Conservation (phyloP, 1,140 invertebrate species). For the Paraescarpia echinospica region DNA sequence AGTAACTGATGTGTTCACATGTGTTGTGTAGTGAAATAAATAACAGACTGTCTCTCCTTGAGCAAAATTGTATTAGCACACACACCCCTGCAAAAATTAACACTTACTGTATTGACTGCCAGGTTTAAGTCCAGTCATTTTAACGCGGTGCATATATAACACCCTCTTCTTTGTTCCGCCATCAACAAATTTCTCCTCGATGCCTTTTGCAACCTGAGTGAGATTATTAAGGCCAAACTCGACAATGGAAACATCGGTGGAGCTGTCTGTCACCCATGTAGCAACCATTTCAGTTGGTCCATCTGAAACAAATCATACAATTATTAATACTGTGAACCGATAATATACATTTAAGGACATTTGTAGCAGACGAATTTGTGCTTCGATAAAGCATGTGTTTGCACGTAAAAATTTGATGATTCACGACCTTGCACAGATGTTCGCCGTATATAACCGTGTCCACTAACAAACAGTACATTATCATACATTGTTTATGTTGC, state of each 20-base stretch:
- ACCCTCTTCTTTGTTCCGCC: conserved; percentile 69
- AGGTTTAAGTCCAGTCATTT: conserved; percentile 64
- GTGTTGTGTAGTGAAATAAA: too few relatives aligned
- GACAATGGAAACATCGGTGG: conserved; percentile 71
- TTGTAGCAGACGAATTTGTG: too few relatives aligned
- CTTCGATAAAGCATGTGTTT: too few relatives aligned
- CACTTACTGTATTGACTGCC: conserved; percentile 68
- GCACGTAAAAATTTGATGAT: too few relatives aligned
- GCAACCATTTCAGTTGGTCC: conserved; percentile 74
- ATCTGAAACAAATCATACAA: conserved; percentile 56
- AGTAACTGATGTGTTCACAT: too few relatives aligned
- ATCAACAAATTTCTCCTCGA: conserved; percentile 73
- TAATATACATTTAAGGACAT: background rate
- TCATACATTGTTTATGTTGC: too few relatives aligned
- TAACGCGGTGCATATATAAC: conserved; percentile 82
- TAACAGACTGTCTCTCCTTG: too few relatives aligned
- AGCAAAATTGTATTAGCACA: too few relatives aligned
- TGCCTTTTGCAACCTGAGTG: conserved; percentile 61
- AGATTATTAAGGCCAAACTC: conserved; percentile 73
- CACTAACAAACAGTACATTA: too few relatives aligned
- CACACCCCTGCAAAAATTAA: too few relatives aligned
- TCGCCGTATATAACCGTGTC: too few relatives aligned
- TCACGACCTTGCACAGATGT: too few relatives aligned
- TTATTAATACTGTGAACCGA: conserved; percentile 17
- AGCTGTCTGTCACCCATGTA: conserved; percentile 81